Percentiles rank a stretch among this genome's conserved stretches.
Evolutionary conservation across 2,888 invertebrate genomes (phyloP).

Genomic region (Euplexia lucipara): DNA sequence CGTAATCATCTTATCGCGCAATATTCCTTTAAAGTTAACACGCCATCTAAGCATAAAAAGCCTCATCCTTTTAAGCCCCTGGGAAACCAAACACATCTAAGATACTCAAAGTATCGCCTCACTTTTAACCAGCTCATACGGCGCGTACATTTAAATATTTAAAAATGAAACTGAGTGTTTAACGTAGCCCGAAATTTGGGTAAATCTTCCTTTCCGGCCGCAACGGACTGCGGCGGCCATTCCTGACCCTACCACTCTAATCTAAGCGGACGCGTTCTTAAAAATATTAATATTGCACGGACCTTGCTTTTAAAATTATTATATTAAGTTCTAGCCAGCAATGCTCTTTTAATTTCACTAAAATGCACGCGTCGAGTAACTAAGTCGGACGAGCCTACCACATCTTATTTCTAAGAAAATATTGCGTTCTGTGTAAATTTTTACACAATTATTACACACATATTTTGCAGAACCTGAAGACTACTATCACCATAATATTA

Average conservation of each 20-base stretch:
- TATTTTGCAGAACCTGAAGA: too few relatives aligned
- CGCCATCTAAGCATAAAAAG: slow-evolving; percentile 23
- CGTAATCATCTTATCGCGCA: neutral
- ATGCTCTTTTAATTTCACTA: slow-evolving; percentile 52
- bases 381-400: slow-evolving; percentile 14
- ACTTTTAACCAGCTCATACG: slow-evolving; percentile 38
- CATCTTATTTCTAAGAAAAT: neutral
- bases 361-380: slow-evolving; percentile 48
- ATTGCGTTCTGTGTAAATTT: neutral
- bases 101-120: slow-evolving; percentile 40
- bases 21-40: slow-evolving; percentile 9
- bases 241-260: slow-evolving; percentile 70
- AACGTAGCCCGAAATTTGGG: slow-evolving; percentile 77
- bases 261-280: slow-evolving; percentile 74
- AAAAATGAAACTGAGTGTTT: slow-evolving; percentile 76
- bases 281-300: slow-evolving; percentile 71
- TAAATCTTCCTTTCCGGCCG: slow-evolving; percentile 85
- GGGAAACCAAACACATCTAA: slow-evolving; percentile 31
- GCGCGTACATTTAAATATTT: slow-evolving; percentile 74
- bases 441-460: neutral
- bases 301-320: slow-evolving; percentile 64
- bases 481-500: too few relatives aligned
- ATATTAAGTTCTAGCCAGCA: slow-evolving; percentile 54
- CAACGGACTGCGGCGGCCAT: slow-evolving; percentile 69
- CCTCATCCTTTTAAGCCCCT: neutral